phyloP scores from a whole-genome alignment of 1,140 invertebrate species.

The fruit fly (Drosophila melanogaster) region Release_6_plus_ISO1_MT NT_033779.5:17431001-17431500 shows the following conservation, averaged over 20 bases:
- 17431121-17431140: constrained; percentile 62
- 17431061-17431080: constrained; percentile 16
- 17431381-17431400: too few species aligned
- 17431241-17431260: constrained; percentile 57
- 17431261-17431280: constrained; percentile 33
- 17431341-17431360: background rate
- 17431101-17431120: constrained; percentile 4
- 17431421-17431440: too few species aligned
- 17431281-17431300: constrained; percentile 58
- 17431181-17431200: constrained; percentile 15
- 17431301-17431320: constrained; percentile 23
- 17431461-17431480: too few species aligned
- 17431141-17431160: constrained; percentile 16
- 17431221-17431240: constrained; percentile 60
- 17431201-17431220: constrained; percentile 47
- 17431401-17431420: too few species aligned
- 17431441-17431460: too few species aligned
- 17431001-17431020: constrained; percentile 9
- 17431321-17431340: background rate
- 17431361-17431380: background rate
- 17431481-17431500: too few species aligned
- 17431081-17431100: constrained; percentile 2
- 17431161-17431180: constrained; percentile 2
- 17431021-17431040: constrained; percentile 26
- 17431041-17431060: constrained; percentile 27